These are phyloP conservation scores for Tapera naevia DNA, from an alignment of 2,797 vertebrate species.

Conservation along the genomic window DNA sequence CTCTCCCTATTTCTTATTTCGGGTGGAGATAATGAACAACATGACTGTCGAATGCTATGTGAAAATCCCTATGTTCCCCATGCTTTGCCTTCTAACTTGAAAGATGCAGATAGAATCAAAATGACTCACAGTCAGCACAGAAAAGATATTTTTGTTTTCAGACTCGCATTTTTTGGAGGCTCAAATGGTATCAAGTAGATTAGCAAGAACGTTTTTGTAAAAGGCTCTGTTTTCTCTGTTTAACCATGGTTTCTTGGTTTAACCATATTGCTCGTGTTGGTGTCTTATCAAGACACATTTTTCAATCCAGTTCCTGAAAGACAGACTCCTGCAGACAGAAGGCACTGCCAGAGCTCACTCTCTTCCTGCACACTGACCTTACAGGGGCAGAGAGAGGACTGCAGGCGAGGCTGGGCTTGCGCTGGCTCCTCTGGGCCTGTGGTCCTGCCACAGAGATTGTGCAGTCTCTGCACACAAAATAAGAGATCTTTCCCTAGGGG, in stretches of 20 bases:
- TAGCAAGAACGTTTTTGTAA: constrained; percentile 16
- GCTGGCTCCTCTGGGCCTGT: background rate
- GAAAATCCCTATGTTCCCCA: background rate
- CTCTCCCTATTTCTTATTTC: fast-evolving
- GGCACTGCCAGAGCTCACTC: background rate
- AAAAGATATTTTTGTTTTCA: background rate
- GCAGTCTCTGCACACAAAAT: background rate
- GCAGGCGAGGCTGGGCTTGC: background rate
- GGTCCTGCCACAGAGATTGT: background rate
- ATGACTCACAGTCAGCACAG: background rate
- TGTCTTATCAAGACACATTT: background rate
- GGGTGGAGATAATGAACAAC: background rate
- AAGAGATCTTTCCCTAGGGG: background rate
- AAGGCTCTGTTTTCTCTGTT: background rate
- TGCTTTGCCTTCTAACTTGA: background rate
- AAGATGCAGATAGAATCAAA: background rate
- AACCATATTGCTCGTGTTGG: background rate
- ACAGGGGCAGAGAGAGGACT: background rate
- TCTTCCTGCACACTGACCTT: background rate
- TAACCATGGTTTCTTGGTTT: constrained; percentile 11
- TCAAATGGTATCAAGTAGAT: constrained; percentile 6
- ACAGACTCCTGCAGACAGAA: background rate
- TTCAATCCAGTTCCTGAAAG: background rate
- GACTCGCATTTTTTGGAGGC: background rate
- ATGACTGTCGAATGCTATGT: fast-evolving